These are phyloP conservation scores for Encarsia formosa DNA, from an alignment of 2,888 invertebrate genomes.

Conservation along the genomic window DNA sequence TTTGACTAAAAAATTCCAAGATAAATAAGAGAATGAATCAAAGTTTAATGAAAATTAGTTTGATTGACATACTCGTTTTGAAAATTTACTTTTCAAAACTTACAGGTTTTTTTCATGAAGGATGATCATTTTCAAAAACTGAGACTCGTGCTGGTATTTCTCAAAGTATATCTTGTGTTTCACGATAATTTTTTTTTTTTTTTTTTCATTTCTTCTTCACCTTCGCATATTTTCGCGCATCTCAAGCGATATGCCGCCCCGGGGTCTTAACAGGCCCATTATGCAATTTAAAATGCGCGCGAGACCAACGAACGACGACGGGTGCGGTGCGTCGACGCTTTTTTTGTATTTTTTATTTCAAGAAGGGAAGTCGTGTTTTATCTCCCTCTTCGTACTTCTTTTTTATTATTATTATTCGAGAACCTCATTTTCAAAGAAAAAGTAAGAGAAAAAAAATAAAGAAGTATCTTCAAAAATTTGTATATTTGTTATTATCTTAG, in stretches of 20 bases:
- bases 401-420: conserved; percentile 17
- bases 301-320: conserved; percentile 10
- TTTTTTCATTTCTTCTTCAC: no score
- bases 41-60: no score
- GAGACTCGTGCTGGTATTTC: no score
- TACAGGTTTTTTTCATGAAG: no score
- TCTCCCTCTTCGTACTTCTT: not conserved
- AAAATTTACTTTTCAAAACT: no score
- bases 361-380: not conserved
- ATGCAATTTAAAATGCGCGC: conserved; percentile 24
- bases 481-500: conserved; percentile 53
- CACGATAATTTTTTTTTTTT: no score
- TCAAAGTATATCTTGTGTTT: no score
- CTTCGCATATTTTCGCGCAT: conserved; percentile 2
- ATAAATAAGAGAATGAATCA: no score
- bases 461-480: conserved; percentile 45
- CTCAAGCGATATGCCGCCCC: not conserved
- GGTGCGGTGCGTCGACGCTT: not conserved
- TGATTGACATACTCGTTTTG: no score
- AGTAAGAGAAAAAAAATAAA: conserved; percentile 24
- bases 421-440: conserved; percentile 43
- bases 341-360: conserved; percentile 2
- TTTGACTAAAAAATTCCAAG: no score
- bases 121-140: no score
- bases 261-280: conserved; percentile 8